Evolutionary conservation across 2,888 invertebrate genomes (phyloP).

Genomic region (Arenicola marina): DNA sequence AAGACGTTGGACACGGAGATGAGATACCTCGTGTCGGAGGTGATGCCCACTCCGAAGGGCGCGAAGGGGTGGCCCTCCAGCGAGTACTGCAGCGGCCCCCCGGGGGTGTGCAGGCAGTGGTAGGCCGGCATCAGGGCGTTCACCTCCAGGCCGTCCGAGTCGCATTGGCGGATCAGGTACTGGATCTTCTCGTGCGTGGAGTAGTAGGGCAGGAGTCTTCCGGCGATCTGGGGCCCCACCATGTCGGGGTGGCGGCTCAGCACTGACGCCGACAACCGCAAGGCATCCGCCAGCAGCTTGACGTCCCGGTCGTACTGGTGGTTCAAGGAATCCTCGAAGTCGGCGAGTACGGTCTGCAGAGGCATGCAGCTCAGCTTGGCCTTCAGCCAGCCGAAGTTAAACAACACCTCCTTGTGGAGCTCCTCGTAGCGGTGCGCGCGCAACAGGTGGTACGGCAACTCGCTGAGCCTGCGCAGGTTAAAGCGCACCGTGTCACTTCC

Average conservation of each 20-base stretch:
- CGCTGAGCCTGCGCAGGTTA: conserved; percentile 88
- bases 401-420: conserved; percentile 87
- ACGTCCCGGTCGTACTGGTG: conserved; percentile 56
- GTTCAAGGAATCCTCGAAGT: conserved; percentile 85
- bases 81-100: conserved; percentile 97
- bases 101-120: conserved; percentile 97
- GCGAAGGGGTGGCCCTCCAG: conserved; percentile 98
- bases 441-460: conserved; percentile 92
- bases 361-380: conserved; percentile 95
- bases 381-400: conserved; percentile 97
- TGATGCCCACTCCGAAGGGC: conserved; percentile 58
- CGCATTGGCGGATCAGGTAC: conserved; percentile 87
- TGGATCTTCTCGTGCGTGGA: conserved; percentile 81
- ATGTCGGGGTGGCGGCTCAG: conserved; percentile 90
- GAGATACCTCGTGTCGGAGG: conserved; percentile 67
- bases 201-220: conserved; percentile 90
- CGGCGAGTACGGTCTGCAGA: conserved; percentile 79
- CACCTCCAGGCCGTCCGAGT: conserved; percentile 71
- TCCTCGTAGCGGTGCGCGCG: conserved; percentile 88
- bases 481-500: conserved; percentile 74
- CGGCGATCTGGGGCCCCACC: conserved; percentile 92
- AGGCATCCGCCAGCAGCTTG: conserved; percentile 58
- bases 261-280: conserved; percentile 89
- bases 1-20: conserved; percentile 96
- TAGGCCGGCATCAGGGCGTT: conserved; percentile 84